Evolutionary conservation across 2,888 invertebrate genomes (phyloP).

Genomic region (Tetrapedia diversipes): DNA sequence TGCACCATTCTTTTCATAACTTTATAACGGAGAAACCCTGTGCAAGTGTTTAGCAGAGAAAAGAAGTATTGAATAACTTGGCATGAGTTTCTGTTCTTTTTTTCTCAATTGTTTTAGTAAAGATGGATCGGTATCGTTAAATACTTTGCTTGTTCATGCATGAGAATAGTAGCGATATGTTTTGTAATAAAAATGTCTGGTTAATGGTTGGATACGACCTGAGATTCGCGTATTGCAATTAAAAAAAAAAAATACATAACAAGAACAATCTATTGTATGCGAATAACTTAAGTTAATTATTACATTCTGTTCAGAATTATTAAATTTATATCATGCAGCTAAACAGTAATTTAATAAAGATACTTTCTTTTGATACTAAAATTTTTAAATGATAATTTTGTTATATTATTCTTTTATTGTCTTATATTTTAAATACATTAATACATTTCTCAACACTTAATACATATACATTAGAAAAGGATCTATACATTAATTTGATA

Average conservation of each 20-base stretch:
- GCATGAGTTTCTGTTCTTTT: conserved; percentile 44
- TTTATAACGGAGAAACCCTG: conserved; percentile 7
- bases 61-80: conserved; percentile 26
- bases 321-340: conserved; percentile 43
- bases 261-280: conserved; percentile 54
- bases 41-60: conserved; percentile 10
- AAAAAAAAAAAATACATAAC: conserved; percentile 12
- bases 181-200: conserved; percentile 31
- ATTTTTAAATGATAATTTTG: conserved; percentile 25
- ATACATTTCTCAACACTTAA: conserved; percentile 1
- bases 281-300: conserved; percentile 50
- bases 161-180: conserved; percentile 40
- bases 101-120: conserved; percentile 34
- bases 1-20: neutral
- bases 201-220: conserved; percentile 22
- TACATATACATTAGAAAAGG: neutral
- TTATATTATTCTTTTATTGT: conserved; percentile 10
- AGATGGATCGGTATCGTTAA: conserved; percentile 48
- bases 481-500: neutral
- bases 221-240: conserved; percentile 28
- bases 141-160: conserved; percentile 47
- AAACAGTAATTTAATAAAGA: conserved; percentile 49
- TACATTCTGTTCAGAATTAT: conserved; percentile 49
- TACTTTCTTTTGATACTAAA: conserved; percentile 55
- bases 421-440: conserved; percentile 3